Evolutionary conservation across 2,888 invertebrate species (phyloP), one percentile per base, ranked within the genome.

Genomic region (Allolobophora icterica): DNA sequence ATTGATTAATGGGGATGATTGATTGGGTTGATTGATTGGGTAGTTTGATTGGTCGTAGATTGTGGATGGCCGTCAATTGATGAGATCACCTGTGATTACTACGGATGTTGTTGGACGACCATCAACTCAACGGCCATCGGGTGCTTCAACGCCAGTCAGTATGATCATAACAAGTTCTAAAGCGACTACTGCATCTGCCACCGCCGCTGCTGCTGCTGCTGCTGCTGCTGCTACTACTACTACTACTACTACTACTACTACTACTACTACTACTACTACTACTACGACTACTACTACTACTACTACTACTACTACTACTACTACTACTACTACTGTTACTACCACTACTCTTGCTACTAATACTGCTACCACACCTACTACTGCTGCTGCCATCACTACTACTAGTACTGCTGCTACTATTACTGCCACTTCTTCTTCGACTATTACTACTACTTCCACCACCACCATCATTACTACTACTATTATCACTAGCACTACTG

Each of bases 31-130:
- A 30, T 71, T 8, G 21, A 52, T 52, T 52, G 52, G 1, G 52
- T n/a, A n/a, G 30, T 17, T 71, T 71, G 71, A n/a, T 17, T 52
- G 19, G 52, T 21, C 71, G 19, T 34, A 87, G 87, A 87, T 87
- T 87, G 87, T 38, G 87, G 87, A 21, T 87, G 87, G 87, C 38
- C 87, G 35, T 87, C 87, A 38, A 87, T 87, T 13, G 87, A 87
- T 19, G 87, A 87, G 87, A 87, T 87, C 8, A 87, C 87, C 13
- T 87, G 87, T 34, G 87, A 87, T 34, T 87, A 87, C 87, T 35
- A 87, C 87, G 87, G 87, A 87, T 87, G 87, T 38, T 87, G 87
- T 38, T 87, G 87, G 87, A 34, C 17, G 24, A 35, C 19, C 0
- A 87, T 87, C 24, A 87, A 87, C 17, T 87, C 87, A 87, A n/a